Conservation (phyloP, 2,113 vertebrate genomes). For the Limnothrissa miodon region DNA sequence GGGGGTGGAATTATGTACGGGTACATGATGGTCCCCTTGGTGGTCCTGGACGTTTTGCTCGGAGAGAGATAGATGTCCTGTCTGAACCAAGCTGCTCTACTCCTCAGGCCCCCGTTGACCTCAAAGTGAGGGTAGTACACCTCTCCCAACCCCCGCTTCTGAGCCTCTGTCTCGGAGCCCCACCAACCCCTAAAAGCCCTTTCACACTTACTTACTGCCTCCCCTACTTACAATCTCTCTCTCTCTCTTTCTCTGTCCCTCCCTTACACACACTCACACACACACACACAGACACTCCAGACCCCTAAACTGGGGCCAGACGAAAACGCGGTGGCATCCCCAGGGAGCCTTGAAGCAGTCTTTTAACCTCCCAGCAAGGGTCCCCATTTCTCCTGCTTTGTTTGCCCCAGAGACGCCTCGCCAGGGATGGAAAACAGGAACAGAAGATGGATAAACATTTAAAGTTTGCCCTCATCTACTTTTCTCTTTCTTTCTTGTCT, state of each 20-base stretch:
- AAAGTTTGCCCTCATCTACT: constrained; percentile 15
- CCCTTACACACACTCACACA: not conserved
- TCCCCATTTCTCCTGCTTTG: constrained; percentile 17
- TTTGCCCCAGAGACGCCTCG: constrained; percentile 9
- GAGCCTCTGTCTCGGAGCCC: not conserved
- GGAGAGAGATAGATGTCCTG: constrained; percentile 40
- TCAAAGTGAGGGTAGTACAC: constrained; percentile 29
- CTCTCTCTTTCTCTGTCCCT: not conserved
- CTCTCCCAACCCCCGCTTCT: not conserved
- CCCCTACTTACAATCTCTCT: constrained; percentile 1
- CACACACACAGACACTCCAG: not conserved
- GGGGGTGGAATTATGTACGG: not conserved
- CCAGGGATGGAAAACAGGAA: constrained; percentile 41
- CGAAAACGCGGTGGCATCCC: constrained; percentile 23
- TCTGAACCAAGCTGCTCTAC: constrained; percentile 26
- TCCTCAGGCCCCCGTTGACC: constrained; percentile 37
- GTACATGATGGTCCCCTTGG: constrained; percentile 17
- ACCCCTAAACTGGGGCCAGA: constrained; percentile 27
- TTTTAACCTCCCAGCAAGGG: constrained; percentile 46
- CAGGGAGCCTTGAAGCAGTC: constrained; percentile 38
- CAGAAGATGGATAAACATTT: constrained; percentile 29
- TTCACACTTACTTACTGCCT: constrained; percentile 14
- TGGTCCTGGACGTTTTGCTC: constrained; percentile 32
- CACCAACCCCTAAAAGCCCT: constrained; percentile 5
- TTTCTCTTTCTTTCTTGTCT: not conserved